Evolutionary conservation across 2,113 vertebrate species (phyloP), one percentile per base, ranked within the genome.

Genomic region (Pipa parva): DNA sequence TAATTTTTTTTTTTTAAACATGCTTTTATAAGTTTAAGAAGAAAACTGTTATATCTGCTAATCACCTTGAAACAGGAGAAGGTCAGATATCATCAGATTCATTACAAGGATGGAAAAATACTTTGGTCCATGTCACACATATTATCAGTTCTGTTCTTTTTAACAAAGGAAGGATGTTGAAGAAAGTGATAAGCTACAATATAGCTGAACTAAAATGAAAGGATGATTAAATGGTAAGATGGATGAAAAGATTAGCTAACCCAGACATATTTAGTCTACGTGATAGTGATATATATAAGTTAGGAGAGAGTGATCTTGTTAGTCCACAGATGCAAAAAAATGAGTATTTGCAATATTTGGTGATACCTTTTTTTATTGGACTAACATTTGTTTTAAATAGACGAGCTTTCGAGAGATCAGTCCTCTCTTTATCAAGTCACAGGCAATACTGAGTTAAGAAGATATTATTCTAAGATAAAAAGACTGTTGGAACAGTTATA

Each of bases 61-160:
- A 51, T 24, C 64, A 68, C 64, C 55, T 68, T 68, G 64, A 50
- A 59, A 68, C 18, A 50, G 46, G 46, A 49, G 22, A 68, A 68
- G 56, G 56, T 68, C 56, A 68, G 64, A 68, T 68, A 68, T 39
- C 64, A 68, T 51, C 29, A 59, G 56, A 50, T 39, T 50, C 31
- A 68, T 68, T 59, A 58, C 55, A 59, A 59, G 31, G 18, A 37
- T 50, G 45, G 17, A 31, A 59, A 67, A 67, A 59, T 57, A 51
- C 31, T 26, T 59, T 27, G 17, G 13, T 39, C 20, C 45, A 37
- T 59, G 64, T 59, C 55, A 68, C 36, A 68, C 39, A 67, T 51
- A 51, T 63, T 66, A 56, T 68, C 64, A 39, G 55, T 27, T 50
- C 55, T 58, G 28, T 25, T 58, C 54, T 36, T 59, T 68, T 37